Conservation (phyloP, 2,113 vertebrate genomes). For the Edolisoma coerulescens region DNA sequence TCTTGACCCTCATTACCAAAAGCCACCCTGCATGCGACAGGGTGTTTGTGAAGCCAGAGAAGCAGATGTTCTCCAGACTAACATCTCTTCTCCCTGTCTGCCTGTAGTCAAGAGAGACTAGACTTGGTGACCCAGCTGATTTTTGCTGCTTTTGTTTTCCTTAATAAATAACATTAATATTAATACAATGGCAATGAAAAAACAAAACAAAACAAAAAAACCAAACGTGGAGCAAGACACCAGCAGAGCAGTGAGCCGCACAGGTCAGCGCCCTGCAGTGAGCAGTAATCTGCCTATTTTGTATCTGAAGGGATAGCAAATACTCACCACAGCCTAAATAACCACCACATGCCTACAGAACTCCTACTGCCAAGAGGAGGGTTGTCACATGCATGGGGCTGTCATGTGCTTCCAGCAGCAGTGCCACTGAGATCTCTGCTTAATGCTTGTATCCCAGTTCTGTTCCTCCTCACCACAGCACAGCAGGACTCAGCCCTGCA, state of each 20-base stretch:
- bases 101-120: neutral
- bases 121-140: neutral
- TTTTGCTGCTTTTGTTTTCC: neutral
- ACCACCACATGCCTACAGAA: neutral
- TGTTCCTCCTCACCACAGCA: neutral
- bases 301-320: neutral
- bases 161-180: neutral
- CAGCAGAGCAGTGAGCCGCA: neutral
- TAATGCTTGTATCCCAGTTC: neutral
- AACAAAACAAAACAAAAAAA: neutral
- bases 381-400: neutral
- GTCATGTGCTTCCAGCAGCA: neutral
- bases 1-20: constrained; percentile 1
- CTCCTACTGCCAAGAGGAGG: neutral
- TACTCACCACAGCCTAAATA: neutral
- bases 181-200: neutral
- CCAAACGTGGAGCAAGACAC: neutral
- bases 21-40: neutral
- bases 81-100: neutral
- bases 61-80: neutral
- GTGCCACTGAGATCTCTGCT: neutral
- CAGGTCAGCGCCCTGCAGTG: neutral
- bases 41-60: neutral
- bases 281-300: neutral
- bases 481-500: neutral